A percentile compares a stretch with the other conserved stretches of the same genome.
phyloP scores from a whole-genome alignment of 2,797 vertebrate species.

The Eulemur coronatus region DNA sequence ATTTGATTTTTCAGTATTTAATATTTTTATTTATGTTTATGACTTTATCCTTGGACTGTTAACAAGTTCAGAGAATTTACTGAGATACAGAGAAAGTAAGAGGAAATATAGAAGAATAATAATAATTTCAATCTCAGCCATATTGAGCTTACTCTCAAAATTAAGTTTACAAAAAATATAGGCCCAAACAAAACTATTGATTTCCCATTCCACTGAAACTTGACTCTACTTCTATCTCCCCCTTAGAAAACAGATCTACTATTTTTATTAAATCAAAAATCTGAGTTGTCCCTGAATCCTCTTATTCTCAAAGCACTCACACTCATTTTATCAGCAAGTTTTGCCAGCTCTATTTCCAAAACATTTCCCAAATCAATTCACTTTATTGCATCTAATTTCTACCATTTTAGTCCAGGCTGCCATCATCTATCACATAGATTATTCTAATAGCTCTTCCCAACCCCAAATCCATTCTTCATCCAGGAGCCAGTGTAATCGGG shows the following conservation, averaged over 20 bases:
- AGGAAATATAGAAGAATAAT: not conserved
- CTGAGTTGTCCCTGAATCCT: not conserved
- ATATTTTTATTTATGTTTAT: not conserved
- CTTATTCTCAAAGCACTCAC: not conserved
- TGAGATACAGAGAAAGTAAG: not conserved
- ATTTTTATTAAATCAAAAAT: not conserved
- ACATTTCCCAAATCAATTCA: not conserved
- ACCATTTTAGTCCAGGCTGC: not conserved
- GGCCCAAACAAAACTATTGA: not conserved
- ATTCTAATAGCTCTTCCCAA: not conserved
- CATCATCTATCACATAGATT: not conserved
- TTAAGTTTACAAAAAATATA: not conserved
- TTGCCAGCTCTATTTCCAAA: not conserved
- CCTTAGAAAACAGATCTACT: not conserved
- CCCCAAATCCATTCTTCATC: not conserved
- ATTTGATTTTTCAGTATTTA: not conserved
- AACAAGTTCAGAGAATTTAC: not conserved
- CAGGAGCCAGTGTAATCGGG: not conserved
- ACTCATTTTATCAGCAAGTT: not conserved
- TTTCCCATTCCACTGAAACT: not conserved
- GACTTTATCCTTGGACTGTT: not conserved
- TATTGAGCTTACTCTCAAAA: not conserved
- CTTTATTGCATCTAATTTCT: not conserved
- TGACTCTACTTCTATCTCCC: not conserved
- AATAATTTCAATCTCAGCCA: not conserved